A percentile compares a stretch with the other conserved stretches of the same genome.
These are phyloP conservation scores for Stramonita haemastoma DNA, from an alignment of 2,888 invertebrate genomes.

Conservation along the genomic window DNA sequence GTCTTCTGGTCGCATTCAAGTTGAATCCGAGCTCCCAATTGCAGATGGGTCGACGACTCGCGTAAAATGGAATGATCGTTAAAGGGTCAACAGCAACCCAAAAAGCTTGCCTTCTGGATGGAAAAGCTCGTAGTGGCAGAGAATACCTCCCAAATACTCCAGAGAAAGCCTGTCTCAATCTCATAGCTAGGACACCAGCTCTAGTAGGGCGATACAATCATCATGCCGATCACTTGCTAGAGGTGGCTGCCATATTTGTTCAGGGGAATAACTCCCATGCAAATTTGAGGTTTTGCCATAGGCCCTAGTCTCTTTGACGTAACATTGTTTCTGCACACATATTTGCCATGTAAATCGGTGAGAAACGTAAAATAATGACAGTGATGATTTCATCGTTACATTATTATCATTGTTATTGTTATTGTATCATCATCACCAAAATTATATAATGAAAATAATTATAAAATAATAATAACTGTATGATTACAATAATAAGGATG, in stretches of 20 bases:
- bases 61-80: neutral
- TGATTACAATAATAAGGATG: too few relatives aligned
- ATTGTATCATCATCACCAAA: too few relatives aligned
- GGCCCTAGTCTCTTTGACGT: neutral
- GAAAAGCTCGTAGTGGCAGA: neutral
- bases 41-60: neutral
- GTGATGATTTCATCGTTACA: neutral
- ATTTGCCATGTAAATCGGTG: too few relatives aligned
- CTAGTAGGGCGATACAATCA: neutral
- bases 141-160: neutral
- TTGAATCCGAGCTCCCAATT: neutral
- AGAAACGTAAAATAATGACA: neutral
- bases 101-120: neutral
- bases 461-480: too few relatives aligned
- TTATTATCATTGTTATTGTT: too few relatives aligned
- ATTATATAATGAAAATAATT: too few relatives aligned
- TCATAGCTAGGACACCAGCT: neutral
- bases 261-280: neutral
- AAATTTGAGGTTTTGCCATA: neutral
- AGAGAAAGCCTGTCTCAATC: neutral
- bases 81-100: neutral
- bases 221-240: neutral
- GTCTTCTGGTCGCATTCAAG: neutral
- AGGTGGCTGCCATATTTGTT: neutral
- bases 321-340: neutral